phyloP scores from a whole-genome alignment of 1,140 invertebrate species.

The Apolygus lucorum region DNA sequence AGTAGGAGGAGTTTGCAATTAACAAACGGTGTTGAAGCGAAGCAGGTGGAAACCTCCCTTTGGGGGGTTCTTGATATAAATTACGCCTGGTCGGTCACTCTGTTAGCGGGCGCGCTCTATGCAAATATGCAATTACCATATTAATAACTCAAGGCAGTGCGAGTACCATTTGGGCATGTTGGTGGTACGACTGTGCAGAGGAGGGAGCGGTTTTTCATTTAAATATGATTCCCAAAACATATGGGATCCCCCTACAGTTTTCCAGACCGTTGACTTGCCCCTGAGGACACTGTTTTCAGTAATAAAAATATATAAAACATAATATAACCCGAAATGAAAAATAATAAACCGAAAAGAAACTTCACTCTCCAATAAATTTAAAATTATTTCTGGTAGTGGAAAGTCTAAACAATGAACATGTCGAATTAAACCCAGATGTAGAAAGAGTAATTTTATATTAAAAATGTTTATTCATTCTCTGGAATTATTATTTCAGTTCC shows the following conservation, averaged over 20 bases:
- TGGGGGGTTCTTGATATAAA: slow-evolving; percentile 6
- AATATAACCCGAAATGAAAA: too few relatives aligned
- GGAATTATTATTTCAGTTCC: too few relatives aligned
- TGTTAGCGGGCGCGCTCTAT: slow-evolving; percentile 7
- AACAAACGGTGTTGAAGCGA: slow-evolving; percentile 10
- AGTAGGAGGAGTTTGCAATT: neutral
- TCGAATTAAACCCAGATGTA: too few relatives aligned
- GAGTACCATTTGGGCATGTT: neutral
- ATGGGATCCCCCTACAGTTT: neutral
- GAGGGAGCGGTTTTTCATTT: neutral
- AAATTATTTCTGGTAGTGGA: too few relatives aligned
- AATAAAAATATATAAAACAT: too few relatives aligned
- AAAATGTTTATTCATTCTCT: too few relatives aligned
- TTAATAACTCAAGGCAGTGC: slow-evolving; percentile 6
- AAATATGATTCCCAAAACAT: slow-evolving; percentile 7
- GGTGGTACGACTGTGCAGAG: neutral
- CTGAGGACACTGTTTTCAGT: neutral
- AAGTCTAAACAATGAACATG: too few relatives aligned
- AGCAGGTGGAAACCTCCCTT: neutral
- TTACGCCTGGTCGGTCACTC: slow-evolving; percentile 18
- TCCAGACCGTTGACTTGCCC: neutral
- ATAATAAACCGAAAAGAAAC: too few relatives aligned
- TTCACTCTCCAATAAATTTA: too few relatives aligned
- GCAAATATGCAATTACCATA: slow-evolving; percentile 21
- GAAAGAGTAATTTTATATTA: too few relatives aligned